Base-by-base conservation (phyloP, 2,797 vertebrate species). In the Brachyalestes nurse region DNA sequence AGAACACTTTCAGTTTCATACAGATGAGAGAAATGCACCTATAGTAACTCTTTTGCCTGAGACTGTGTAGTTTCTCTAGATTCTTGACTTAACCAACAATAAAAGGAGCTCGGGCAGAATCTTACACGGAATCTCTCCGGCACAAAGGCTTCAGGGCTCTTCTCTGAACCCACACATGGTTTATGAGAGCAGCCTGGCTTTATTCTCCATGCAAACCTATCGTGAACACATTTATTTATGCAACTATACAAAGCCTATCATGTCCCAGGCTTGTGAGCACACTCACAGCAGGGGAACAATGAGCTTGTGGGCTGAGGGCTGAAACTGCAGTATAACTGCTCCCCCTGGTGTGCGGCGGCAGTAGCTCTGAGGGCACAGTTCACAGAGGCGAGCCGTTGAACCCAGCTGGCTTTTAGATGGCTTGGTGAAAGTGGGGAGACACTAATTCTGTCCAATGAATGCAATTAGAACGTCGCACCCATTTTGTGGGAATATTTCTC, bases 341-440 rank as follows among this genome's bases (percentile, higher is more conserved):
- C 97, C 97, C 97, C 97, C 98, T 99, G 95, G 96, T 97, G 98
- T 93, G 87, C 89, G 89, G 82, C 75, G 81, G 74, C 85, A 86
- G 82, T 87, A 93, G 88, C 91, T 91, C 49, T 21, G n/a, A 55
- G 77, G 72, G 38, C 79, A 72, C 72, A 76, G 78, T 76, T 75
- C 82, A 74, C 79, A 70, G 82, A 83, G 55, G 67, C 57, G 62
- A 38, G 75, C 70, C 42, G 47, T 69, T 82, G 82, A 84, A 77
- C 72, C 79, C 85, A 86, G 78, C 79, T 83, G 75, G 78, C 82
- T 85, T 80, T 81, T 72, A 81, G 82, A 83, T 65, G 82, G 67
- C 76, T 83, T 67, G 82, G 73, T 82, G 72, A 83, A 83, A 83
- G 72, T 75, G 75, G 82, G 82, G 79, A 86, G 77, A 79, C 82